Evolutionary conservation across 2,888 invertebrate genomes (phyloP).

Genomic region (Acrocyrtus sp.): DNA sequence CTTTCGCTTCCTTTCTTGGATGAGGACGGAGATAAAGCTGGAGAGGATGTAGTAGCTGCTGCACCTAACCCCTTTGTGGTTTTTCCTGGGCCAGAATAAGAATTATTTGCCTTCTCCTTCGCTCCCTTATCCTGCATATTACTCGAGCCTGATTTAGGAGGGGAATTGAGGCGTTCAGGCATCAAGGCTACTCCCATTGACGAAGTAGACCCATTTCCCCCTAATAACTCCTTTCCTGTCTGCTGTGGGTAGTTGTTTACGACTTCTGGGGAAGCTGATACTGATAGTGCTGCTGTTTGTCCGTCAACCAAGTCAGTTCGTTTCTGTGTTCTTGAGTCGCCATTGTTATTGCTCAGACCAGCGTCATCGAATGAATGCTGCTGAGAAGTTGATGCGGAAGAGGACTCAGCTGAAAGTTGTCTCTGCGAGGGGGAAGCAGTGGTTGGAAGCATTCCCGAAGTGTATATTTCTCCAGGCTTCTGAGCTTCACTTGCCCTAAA

Average conservation of each 20-base stretch:
- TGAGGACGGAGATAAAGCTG: background rate
- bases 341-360: too few relatives aligned
- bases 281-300: slow-evolving; percentile 17
- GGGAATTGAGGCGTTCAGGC: slow-evolving; percentile 19
- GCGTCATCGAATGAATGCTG: slow-evolving; percentile 31
- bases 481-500: too few relatives aligned
- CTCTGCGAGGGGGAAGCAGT: background rate
- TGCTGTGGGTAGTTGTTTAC: slow-evolving; percentile 25
- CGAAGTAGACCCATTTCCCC: slow-evolving; percentile 17
- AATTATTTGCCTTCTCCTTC: slow-evolving; percentile 5
- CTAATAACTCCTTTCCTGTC: slow-evolving; percentile 5
- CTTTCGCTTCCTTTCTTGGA: background rate
- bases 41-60: background rate
- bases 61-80: slow-evolving; percentile 7
- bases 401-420: slow-evolving; percentile 24
- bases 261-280: slow-evolving; percentile 11
- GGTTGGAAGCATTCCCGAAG: too few relatives aligned
- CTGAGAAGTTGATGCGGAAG: slow-evolving; percentile 12
- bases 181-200: slow-evolving; percentile 26
- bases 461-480: too few relatives aligned
- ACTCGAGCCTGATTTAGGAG: slow-evolving; percentile 7
- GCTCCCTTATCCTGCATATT: slow-evolving; percentile 3
- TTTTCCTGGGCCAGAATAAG: background rate
- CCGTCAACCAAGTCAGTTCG: too few relatives aligned
- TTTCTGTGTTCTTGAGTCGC: background rate